Conservation (phyloP, 2,888 invertebrate genomes). For the Rhagophthalmus giganteus region DNA sequence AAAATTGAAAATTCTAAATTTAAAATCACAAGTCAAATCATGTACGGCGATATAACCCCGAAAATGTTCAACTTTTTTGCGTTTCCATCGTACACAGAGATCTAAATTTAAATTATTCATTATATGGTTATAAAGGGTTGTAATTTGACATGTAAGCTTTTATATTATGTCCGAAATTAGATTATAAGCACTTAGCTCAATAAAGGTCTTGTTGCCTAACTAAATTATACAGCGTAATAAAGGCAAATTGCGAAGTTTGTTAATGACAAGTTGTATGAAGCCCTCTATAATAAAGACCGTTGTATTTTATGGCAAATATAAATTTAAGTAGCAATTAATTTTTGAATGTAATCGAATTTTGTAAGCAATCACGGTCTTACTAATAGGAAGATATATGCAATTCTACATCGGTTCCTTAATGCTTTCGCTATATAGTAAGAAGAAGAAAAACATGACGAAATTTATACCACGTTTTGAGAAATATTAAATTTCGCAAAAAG, state of each 20-base stretch:
- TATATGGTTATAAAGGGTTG: neutral
- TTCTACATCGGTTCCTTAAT: too few species aligned
- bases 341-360: neutral
- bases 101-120: constrained; percentile 14
- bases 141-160: constrained; percentile 4
- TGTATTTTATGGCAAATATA: too few species aligned
- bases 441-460: too few species aligned
- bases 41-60: too few species aligned
- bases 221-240: constrained; percentile 2
- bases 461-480: too few species aligned
- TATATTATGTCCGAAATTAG: constrained; percentile 13
- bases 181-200: constrained; percentile 13
- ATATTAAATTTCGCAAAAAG: too few species aligned
- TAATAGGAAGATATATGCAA: neutral
- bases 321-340: neutral
- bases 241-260: constrained; percentile 1
- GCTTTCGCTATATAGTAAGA: too few species aligned
- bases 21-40: too few species aligned
- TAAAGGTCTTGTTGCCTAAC: constrained; percentile 10
- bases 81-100: too few species aligned
- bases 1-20: too few species aligned
- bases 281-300: neutral
- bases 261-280: neutral
- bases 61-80: too few species aligned
- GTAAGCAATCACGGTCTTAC: neutral